Base-by-base conservation (phyloP, 2,888 invertebrate genomes). In the Drymonia ruficornis region DNA sequence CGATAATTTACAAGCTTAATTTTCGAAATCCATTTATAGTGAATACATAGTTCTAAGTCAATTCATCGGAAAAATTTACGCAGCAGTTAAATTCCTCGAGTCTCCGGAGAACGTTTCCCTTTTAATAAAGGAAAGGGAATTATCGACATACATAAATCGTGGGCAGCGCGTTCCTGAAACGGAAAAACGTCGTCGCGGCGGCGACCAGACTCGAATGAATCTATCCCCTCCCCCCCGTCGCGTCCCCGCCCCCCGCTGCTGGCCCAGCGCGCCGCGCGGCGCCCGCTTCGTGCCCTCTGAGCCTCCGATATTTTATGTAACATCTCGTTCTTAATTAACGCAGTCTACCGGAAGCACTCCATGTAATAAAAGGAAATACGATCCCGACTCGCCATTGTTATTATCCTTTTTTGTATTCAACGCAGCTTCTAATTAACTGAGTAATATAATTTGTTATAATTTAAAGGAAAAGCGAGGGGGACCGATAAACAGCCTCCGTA, bases 61-160 rank as follows among this genome's bases (percentile, higher is more conserved):
- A 4, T 36, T 15, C 5, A 38, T 0, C n/a, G 38, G 23, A 15
- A 15, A 38, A 38, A 38, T 38, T 4, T 38, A 38, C 15, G 38
- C 38, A 38, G n/a, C 38, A 15, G n/a, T 38, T 38, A 4, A 38
- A 7, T 38, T 38, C 38, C 15, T 16, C 15, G 42, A 11, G 23
- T 23, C 5, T 23, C 23, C 4, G 3, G 1, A 23, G 42, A 42
- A 55, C 13, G 18, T 47, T 19, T 36, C 29, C 15, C 48, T 50
- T 62, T 56, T 56, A 62, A 62, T 65, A 56, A 58, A 60, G 44
- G 46, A 42, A 54, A 19, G 34, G 40, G 42, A 59, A 64, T 64
- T 61, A 65, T 63, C 47, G 95, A 74, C 87, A 45, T 52, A 46
- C 55, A 65, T 70, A 63, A 71, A 66, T 70, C 57, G 49, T 45